Evolutionary conservation across 2,113 vertebrate genomes (phyloP).

Genomic region (Labrus mixtus): DNA sequence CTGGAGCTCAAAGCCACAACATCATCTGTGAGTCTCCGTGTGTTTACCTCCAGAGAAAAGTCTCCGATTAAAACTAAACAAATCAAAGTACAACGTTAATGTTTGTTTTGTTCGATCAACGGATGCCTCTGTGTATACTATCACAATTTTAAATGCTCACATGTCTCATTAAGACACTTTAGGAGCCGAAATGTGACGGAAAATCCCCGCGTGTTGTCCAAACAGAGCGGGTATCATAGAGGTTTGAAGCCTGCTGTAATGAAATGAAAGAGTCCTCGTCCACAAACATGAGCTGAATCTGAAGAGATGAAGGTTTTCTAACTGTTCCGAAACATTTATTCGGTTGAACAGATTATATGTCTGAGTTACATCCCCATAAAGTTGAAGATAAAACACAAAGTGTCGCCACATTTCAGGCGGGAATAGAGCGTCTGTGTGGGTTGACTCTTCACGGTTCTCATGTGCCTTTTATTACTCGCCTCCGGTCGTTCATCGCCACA

Average conservation of each 20-base stretch:
- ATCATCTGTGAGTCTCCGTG: not conserved
- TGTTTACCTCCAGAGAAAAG: no score
- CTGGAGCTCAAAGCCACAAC: no score
- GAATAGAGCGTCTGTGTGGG: not conserved
- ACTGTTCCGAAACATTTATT: fast-evolving
- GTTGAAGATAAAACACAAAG: constrained; percentile 48
- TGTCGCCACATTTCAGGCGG: not conserved
- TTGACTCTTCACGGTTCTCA: constrained; percentile 76
- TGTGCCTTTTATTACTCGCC: not conserved
- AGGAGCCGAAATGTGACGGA: constrained; percentile 5
- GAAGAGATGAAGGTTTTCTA: not conserved
- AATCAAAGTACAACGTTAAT: no score
- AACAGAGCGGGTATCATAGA: not conserved
- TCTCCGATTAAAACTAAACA: no score
- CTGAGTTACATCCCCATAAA: not conserved
- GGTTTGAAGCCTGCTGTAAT: not conserved
- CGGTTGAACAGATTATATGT: fast-evolving
- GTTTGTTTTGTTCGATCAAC: no score
- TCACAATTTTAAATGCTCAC: fast-evolving
- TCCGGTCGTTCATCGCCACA: not conserved
- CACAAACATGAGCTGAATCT: fast-evolving
- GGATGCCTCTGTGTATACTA: not conserved
- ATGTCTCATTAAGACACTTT: fast-evolving
- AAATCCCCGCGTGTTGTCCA: not conserved
- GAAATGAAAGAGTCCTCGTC: fast-evolving